Percentiles rank a stretch among this genome's conserved stretches.
Evolutionary conservation across 2,888 invertebrate genomes (phyloP).

Genomic region (Harpagoxenus sublaevis): DNA sequence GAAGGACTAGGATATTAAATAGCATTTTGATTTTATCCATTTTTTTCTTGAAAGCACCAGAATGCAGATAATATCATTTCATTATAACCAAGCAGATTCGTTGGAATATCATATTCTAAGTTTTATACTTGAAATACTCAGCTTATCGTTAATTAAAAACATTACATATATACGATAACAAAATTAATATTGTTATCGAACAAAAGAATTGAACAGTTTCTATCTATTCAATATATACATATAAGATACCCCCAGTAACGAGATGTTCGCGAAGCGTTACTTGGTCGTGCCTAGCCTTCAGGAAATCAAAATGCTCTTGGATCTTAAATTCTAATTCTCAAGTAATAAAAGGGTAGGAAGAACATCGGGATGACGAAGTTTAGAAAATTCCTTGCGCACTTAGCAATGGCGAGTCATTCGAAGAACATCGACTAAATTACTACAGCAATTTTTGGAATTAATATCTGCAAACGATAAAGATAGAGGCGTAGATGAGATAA

Average conservation of each 20-base stretch:
- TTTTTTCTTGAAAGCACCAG: background rate
- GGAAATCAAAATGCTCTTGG: slow-evolving; percentile 5
- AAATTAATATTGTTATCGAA: background rate
- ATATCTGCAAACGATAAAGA: slow-evolving; percentile 42
- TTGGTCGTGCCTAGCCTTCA: background rate
- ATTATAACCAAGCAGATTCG: background rate
- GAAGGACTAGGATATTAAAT: slow-evolving; percentile 29
- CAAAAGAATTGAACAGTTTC: background rate
- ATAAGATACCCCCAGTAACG: background rate
- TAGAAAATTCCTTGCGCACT: slow-evolving; percentile 29
- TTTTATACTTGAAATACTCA: background rate
- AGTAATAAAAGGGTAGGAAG: slow-evolving; percentile 39
- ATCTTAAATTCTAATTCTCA: slow-evolving; percentile 45
- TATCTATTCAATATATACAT: background rate
- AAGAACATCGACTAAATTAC: slow-evolving; percentile 44
- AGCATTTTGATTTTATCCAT: background rate
- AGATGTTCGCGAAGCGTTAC: background rate
- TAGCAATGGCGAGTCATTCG: slow-evolving; percentile 40
- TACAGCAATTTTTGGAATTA: slow-evolving; percentile 48
- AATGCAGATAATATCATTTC: background rate
- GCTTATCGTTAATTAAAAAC: background rate
- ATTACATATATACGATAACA: background rate
- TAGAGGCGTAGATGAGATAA: slow-evolving; percentile 36
- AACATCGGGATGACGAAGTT: slow-evolving; percentile 48
- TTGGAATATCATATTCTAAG: background rate